Percentiles rank a stretch among this genome's conserved stretches.
phyloP scores from a whole-genome alignment of 2,888 invertebrate genomes.

The Conomelus anceps region DNA sequence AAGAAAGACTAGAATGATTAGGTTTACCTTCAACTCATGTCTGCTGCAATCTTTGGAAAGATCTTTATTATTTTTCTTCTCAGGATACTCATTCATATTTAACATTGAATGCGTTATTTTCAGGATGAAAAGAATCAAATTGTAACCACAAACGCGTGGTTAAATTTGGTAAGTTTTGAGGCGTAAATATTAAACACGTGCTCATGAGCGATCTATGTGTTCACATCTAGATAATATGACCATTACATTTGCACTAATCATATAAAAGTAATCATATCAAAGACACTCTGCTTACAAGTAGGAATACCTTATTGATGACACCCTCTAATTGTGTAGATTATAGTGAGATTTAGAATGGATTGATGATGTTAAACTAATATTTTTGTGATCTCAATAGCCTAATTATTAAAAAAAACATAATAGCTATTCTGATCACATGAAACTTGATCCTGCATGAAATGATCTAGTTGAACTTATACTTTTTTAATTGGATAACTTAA shows the following conservation, averaged over 20 bases:
- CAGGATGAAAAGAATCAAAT: slow-evolving; percentile 56
- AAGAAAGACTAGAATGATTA: too few species aligned
- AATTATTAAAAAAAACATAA: too few species aligned
- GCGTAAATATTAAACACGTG: neutral
- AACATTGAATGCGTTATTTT: slow-evolving; percentile 17
- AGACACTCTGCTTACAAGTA: neutral
- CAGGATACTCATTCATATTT: slow-evolving; percentile 22
- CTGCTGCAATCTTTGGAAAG: neutral
- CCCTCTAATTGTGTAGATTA: neutral
- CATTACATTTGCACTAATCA: neutral
- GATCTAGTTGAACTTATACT: too few species aligned
- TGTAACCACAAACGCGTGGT: slow-evolving; percentile 53
- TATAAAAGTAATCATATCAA: neutral
- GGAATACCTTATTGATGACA: neutral
- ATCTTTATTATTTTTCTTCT: neutral
- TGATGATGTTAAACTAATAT: too few species aligned
- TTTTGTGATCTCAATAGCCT: too few species aligned
- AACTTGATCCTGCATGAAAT: too few species aligned
- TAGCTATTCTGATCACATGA: too few species aligned
- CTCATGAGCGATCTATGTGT: neutral
- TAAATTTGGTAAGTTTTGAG: slow-evolving; percentile 47
- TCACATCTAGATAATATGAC: neutral
- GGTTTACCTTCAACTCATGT: too few species aligned
- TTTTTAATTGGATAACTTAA: too few species aligned
- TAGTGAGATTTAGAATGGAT: neutral